Conservation (phyloP, 1,140 invertebrate species). For the Thaumatotibia leucotreta region DNA sequence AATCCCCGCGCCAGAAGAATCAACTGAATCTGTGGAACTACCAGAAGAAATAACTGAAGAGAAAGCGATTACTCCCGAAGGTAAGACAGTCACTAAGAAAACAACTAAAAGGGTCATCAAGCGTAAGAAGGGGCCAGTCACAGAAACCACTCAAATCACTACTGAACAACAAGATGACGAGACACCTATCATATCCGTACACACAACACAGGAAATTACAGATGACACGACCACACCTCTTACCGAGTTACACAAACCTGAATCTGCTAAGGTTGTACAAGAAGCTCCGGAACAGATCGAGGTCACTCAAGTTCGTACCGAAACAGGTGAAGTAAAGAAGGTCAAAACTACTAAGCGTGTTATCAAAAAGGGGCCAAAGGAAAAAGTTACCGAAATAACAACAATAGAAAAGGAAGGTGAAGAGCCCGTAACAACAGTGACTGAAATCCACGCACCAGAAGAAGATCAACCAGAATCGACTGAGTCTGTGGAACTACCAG, state of each 20-base stretch:
- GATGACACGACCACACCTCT: background rate
- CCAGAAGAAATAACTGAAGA: conserved; percentile 40
- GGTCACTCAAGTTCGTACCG: conserved; percentile 53
- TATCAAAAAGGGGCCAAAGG: conserved; percentile 42
- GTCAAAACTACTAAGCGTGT: conserved; percentile 25
- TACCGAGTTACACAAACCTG: background rate
- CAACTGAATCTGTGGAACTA: conserved; percentile 3
- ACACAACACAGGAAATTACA: conserved; percentile 20
- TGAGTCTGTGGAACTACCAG: conserved; percentile 22
- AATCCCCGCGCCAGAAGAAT: too few species aligned
- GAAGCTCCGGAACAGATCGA: conserved; percentile 54
- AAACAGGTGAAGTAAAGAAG: conserved; percentile 31
- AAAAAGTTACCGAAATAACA: conserved; percentile 44
- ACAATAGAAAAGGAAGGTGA: conserved; percentile 49
- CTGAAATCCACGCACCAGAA: conserved; percentile 26
- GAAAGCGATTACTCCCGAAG: conserved; percentile 25
- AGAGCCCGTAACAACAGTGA: conserved; percentile 43
- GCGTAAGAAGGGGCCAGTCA: conserved; percentile 46
- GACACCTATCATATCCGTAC: conserved; percentile 17
- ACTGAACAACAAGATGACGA: conserved; percentile 32
- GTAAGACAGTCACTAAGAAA: conserved; percentile 42
- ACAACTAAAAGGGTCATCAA: conserved; percentile 53
- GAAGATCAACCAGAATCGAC: conserved; percentile 18
- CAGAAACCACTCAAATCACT: conserved; percentile 5
- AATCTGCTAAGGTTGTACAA: conserved; percentile 24